phyloP scores from a whole-genome alignment of 1,140 invertebrate species.

The Plodia interpunctella region DNA sequence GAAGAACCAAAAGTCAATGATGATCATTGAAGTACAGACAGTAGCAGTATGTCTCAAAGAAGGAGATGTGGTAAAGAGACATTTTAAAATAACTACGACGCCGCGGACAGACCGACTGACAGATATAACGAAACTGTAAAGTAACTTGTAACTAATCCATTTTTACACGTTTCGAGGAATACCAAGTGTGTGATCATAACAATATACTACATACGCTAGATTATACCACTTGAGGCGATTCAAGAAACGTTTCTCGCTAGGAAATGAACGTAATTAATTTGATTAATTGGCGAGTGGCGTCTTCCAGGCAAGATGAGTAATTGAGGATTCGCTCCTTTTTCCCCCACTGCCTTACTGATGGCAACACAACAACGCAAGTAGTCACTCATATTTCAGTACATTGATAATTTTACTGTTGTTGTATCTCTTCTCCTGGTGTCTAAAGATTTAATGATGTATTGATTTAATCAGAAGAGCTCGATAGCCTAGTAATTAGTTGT shows the following conservation, averaged over 20 bases:
- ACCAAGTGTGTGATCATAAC: background rate
- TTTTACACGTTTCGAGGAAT: too few species aligned
- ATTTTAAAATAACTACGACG: too few species aligned
- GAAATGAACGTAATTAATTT: constrained; percentile 64
- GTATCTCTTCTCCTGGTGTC: background rate
- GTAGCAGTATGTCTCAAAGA: too few species aligned
- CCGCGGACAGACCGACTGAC: too few species aligned
- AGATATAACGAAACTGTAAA: too few species aligned
- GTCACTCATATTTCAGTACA: background rate
- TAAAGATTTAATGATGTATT: background rate
- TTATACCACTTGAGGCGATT: background rate
- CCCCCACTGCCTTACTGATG: constrained; percentile 7
- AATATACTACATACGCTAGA: background rate
- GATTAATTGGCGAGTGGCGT: constrained; percentile 53
- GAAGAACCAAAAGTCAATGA: too few species aligned
- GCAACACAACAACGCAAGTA: constrained; percentile 13
- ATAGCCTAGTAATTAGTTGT: too few species aligned
- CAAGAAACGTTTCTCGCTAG: constrained; percentile 28
- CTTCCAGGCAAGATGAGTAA: constrained; percentile 51
- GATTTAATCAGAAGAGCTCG: too few species aligned
- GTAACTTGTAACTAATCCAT: too few species aligned
- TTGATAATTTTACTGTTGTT: background rate
- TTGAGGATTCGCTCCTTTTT: constrained; percentile 22
- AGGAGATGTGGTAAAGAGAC: too few species aligned
- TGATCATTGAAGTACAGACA: too few species aligned